Base-by-base conservation (phyloP, 2,797 vertebrate species). In the Phrynocephalus forsythii region DNA sequence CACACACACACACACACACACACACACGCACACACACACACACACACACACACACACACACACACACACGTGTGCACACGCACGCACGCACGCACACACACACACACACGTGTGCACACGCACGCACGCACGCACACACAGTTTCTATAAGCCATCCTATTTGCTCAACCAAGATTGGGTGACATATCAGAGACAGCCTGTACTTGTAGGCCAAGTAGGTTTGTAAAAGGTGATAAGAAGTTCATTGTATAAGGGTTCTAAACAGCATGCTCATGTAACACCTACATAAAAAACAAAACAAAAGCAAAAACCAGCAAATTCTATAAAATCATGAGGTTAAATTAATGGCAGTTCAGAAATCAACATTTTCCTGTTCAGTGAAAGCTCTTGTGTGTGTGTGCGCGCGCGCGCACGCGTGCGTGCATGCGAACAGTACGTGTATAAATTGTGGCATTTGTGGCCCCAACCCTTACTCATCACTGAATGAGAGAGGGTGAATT, bases 181-280 rank as follows among this genome's bases (percentile, higher is more conserved):
- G 85, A 52, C 77, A 66, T 69, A 50, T 9, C 20, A n/a, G 33
- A 28, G 56, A 26, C 15, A 76, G 26, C 77, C 78, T 33, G 82
- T n/a, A 5, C 5, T 79, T 33, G 60, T 66, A 85, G 71, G 66
- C 50, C 87, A 82, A 82, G 30, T 85, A 60, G 87, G 90, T 82
- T 90, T 76, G 89, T 90, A 94, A 81, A 91, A 77, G 20, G 33
- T 3, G 67, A 92, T 13, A 38, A 90, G 92, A 95, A 95, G 96
- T 93, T 94, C 94, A 95, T 96, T 97, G 97, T 97, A 97, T 97
- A 97, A 97, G 97, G 97, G 96, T 94, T 96, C 93, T 91, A 92
- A 96, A 95, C 95, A 96, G 95, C 95, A 94, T 94, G 95, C 94
- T 95, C 84, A 91, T 86, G 84, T 90, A 95, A 93, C 92, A 88